Conservation (phyloP, 2,888 invertebrate genomes). For the Nomada goodeniana region DNA sequence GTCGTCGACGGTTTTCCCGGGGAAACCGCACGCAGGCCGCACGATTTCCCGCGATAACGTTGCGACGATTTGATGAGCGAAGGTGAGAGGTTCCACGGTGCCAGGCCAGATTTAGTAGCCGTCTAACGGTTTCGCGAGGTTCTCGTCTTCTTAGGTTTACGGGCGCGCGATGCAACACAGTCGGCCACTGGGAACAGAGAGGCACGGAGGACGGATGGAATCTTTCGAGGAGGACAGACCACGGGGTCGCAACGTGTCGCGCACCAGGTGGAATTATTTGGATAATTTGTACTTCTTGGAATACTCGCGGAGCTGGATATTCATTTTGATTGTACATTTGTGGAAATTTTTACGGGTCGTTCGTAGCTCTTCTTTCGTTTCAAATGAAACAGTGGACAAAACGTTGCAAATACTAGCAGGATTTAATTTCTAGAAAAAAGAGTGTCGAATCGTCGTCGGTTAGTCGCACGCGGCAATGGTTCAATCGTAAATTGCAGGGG, state of each 20-base stretch:
- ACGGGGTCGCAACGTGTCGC: no score
- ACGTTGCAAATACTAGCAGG: no score
- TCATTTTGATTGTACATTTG: no score
- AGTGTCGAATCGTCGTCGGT: no score
- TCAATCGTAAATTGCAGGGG: slow-evolving; percentile 4
- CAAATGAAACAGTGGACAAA: no score
- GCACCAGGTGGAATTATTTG: no score
- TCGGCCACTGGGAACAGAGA: slow-evolving; percentile 18
- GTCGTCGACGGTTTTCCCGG: slow-evolving; percentile 31
- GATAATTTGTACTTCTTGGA: no score
- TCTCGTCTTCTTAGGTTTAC: slow-evolving; percentile 44
- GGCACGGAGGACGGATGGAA: not conserved
- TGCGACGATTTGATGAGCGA: slow-evolving; percentile 47
- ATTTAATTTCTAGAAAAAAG: no score
- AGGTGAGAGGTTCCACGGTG: slow-evolving; percentile 31
- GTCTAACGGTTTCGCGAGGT: slow-evolving; percentile 60
- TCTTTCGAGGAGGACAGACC: no score
- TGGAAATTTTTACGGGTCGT: no score
- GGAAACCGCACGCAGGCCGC: slow-evolving; percentile 43
- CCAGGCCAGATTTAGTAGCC: slow-evolving; percentile 39
- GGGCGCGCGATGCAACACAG: slow-evolving; percentile 42
- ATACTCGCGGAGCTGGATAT: no score
- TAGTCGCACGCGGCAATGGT: not conserved
- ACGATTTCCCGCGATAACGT: slow-evolving; percentile 47
- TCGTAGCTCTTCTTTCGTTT: no score